phyloP scores from a whole-genome alignment of 2,797 vertebrate genomes.

The Xyrichtys novacula region DNA sequence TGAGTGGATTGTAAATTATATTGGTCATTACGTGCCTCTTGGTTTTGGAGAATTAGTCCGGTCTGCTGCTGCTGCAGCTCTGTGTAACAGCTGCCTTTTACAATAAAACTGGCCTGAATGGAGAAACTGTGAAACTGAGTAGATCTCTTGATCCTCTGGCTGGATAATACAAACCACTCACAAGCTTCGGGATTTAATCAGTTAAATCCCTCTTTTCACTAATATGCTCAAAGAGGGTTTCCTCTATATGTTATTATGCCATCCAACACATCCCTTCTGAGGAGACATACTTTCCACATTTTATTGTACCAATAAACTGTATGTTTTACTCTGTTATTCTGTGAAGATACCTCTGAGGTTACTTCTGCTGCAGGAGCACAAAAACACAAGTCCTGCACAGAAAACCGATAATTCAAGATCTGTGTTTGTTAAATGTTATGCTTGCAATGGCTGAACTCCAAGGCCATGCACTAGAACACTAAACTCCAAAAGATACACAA shows the following conservation, averaged over 20 bases:
- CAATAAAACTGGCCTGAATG: not conserved
- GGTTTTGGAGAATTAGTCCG: conserved; percentile 8
- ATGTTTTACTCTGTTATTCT: conserved; percentile 20
- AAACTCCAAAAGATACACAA: too few species aligned
- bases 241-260: conserved; percentile 44
- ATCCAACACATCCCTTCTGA: conserved; percentile 21
- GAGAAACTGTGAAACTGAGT: conserved; percentile 39
- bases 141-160: conserved; percentile 57
- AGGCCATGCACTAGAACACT: too few species aligned
- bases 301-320: too few species aligned
- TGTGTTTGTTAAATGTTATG: too few species aligned
- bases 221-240: conserved; percentile 73
- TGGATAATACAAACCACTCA: conserved; percentile 51
- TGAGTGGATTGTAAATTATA: conserved; percentile 25
- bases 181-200: conserved; percentile 58
- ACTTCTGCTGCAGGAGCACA: too few species aligned
- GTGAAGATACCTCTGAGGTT: too few species aligned
- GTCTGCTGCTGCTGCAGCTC: not conserved
- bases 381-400: too few species aligned
- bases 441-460: too few species aligned
- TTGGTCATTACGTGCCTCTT: conserved; percentile 18
- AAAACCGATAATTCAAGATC: too few species aligned
- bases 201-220: conserved; percentile 59
- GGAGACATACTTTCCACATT: conserved; percentile 5
- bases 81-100: not conserved